These are phyloP conservation scores for Zoanthus solanderi DNA, from an alignment of 92 coral and sea anemone genomes.

Conservation along the genomic window DNA sequence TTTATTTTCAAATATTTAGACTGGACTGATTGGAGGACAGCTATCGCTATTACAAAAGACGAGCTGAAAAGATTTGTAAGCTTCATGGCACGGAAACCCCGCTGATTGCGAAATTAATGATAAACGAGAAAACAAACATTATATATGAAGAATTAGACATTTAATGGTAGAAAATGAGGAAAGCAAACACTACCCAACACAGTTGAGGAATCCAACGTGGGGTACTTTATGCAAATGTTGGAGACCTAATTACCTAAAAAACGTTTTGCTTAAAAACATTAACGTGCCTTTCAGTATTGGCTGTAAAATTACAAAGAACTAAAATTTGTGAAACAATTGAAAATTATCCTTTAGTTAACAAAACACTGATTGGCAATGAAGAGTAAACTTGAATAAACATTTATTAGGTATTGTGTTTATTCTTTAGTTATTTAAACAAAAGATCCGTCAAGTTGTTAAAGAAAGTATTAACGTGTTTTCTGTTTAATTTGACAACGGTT, in stretches of 20 bases:
- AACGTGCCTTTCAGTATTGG: not conserved
- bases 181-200: too few relatives aligned
- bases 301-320: not conserved
- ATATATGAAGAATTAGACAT: too few relatives aligned
- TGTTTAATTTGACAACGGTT: constrained; percentile 17
- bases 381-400: not conserved
- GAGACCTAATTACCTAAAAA: not conserved
- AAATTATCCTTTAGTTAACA: not conserved
- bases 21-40: too few relatives aligned
- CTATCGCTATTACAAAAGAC: too few relatives aligned
- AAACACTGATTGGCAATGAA: not conserved
- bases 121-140: too few relatives aligned
- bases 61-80: too few relatives aligned
- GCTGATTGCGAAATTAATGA: too few relatives aligned
- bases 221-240: constrained; percentile 16
- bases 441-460: constrained; percentile 6
- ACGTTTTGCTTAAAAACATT: not conserved
- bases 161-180: too few relatives aligned
- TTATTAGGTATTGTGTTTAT: constrained; percentile 1
- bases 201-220: not conserved
- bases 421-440: constrained; percentile 9
- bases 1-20: too few relatives aligned
- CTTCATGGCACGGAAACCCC: too few relatives aligned
- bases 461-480: constrained; percentile 4
- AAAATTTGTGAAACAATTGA: not conserved